Conservation (phyloP, 2,888 invertebrate genomes). For the Aproaerema taeniolella region DNA sequence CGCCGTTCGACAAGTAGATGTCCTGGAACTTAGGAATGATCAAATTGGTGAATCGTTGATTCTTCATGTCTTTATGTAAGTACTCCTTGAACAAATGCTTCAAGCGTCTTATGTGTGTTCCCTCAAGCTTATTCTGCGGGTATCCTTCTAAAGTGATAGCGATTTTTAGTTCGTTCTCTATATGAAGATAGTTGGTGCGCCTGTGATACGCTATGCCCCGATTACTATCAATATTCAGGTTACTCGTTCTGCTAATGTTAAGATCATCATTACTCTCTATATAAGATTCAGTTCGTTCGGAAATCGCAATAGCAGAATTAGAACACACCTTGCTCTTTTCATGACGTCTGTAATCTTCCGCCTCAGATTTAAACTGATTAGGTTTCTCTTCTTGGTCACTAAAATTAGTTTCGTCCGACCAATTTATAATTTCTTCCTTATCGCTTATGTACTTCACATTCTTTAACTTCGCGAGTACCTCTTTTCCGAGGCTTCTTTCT, state of each 20-base stretch:
- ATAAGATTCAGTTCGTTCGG: conserved; percentile 50
- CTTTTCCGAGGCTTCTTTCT: conserved; percentile 28
- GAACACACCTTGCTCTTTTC: conserved; percentile 20
- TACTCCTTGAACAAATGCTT: conserved; percentile 64
- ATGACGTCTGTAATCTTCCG: neutral
- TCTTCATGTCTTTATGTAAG: conserved; percentile 58
- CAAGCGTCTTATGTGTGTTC: conserved; percentile 54
- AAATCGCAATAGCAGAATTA: conserved; percentile 35
- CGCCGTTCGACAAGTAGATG: conserved; percentile 61
- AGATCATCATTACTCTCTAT: conserved; percentile 49
- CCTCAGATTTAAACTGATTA: too few relatives aligned
- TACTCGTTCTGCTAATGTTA: conserved; percentile 39
- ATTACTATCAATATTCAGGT: conserved; percentile 57
- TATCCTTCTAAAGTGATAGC: conserved; percentile 62
- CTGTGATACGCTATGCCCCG: conserved; percentile 64
- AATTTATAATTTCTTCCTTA: conserved; percentile 44
- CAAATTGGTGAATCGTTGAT: conserved; percentile 50
- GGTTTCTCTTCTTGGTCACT: too few relatives aligned
- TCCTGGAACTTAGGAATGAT: conserved; percentile 66
- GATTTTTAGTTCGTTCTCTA: conserved; percentile 59
- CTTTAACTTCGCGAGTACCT: conserved; percentile 45
- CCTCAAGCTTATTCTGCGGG: conserved; percentile 60
- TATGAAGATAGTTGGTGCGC: conserved; percentile 62
- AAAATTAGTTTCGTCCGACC: conserved; percentile 42
- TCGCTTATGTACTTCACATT: conserved; percentile 44